A percentile compares a stretch with the other conserved stretches of the same genome.
Conservation (phyloP, 2,888 invertebrate species). For the Stenoptilia bipunctidactyla region DNA sequence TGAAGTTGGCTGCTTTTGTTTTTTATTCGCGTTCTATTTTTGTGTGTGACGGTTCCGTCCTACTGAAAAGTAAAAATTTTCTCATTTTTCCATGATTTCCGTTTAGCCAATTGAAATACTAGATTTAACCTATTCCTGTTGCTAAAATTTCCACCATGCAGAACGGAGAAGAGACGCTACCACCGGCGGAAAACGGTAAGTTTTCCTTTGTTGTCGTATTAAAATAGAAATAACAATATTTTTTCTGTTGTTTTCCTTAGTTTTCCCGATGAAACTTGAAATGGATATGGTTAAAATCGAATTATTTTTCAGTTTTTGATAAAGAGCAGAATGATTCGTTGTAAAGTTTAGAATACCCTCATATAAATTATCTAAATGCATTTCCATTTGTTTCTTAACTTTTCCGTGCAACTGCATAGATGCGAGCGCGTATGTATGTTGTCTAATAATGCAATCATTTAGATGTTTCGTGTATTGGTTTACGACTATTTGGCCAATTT, state of each 20-base stretch:
- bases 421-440: slow-evolving; percentile 6
- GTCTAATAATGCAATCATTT: neutral
- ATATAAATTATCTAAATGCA: slow-evolving; percentile 20
- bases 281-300: slow-evolving; percentile 16
- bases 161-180: slow-evolving; percentile 60
- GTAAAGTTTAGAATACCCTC: slow-evolving; percentile 39
- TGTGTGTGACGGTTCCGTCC: slow-evolving; percentile 67
- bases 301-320: slow-evolving; percentile 5
- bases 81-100: slow-evolving; percentile 51
- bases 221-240: slow-evolving; percentile 31
- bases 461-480: slow-evolving; percentile 47
- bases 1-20: slow-evolving; percentile 44
- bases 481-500: slow-evolving; percentile 51
- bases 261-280: slow-evolving; percentile 6
- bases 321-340: neutral
- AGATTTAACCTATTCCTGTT: slow-evolving; percentile 42
- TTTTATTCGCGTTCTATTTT: slow-evolving; percentile 70
- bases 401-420: slow-evolving; percentile 41
- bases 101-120: slow-evolving; percentile 37
- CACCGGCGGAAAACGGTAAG: slow-evolving; percentile 51
- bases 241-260: slow-evolving; percentile 34
- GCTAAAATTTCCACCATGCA: slow-evolving; percentile 51
- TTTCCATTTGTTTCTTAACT: slow-evolving; percentile 11
- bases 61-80: slow-evolving; percentile 44
- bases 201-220: slow-evolving; percentile 45